These are phyloP conservation scores for Caretta caretta DNA, from an alignment of 2,113 vertebrate species.

Conservation along the genomic window DNA sequence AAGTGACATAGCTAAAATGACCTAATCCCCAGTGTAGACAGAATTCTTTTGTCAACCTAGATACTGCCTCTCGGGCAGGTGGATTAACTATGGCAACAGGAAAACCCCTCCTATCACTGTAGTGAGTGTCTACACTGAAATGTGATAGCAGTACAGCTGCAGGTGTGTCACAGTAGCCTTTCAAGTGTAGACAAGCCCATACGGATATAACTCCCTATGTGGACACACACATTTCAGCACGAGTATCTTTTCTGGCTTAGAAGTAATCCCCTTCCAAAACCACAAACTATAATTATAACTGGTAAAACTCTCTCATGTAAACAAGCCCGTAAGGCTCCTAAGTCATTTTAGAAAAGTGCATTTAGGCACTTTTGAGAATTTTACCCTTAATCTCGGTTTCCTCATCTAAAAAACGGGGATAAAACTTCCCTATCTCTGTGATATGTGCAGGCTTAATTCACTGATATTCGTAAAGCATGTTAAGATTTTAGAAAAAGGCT, in stretches of 20 bases:
- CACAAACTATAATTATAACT: background rate
- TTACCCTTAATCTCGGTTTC: background rate
- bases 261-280: no score
- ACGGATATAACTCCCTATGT: background rate
- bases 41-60: background rate
- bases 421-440: fast-evolving
- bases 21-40: background rate
- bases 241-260: background rate
- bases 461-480: background rate
- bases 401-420: background rate
- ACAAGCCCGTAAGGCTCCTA: background rate
- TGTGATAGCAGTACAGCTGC: background rate
- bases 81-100: background rate
- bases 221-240: background rate
- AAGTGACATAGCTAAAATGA: background rate
- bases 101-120: background rate
- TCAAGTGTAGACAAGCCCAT: background rate
- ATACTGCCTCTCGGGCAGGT: background rate
- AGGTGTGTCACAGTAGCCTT: background rate
- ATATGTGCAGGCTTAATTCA: background rate
- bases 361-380: background rate
- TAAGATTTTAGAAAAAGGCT: background rate
- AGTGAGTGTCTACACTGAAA: background rate
- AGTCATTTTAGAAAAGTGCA: background rate
- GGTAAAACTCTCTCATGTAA: background rate